Evolutionary conservation across 2,888 invertebrate species (phyloP), one percentile per base, ranked within the genome.

Genomic region (Biston betularia): DNA sequence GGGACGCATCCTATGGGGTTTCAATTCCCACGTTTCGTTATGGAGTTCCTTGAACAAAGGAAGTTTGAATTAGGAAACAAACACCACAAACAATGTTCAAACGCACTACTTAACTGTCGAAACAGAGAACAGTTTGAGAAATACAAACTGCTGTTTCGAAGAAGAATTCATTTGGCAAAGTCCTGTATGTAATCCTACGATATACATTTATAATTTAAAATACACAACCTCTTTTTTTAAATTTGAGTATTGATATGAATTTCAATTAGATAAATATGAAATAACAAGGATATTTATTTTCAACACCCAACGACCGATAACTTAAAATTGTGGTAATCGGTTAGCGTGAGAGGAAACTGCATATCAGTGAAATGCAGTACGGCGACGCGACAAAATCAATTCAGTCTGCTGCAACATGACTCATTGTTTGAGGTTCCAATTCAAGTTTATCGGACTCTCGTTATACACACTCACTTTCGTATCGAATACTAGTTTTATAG

Each of bases 381-480:
- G 57, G 49, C 50, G 75, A 70, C 72, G 77, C 79, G 81, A 81
- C 81, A 79, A 79, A 83, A 81, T 85, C 83, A 82, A 82, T 83
- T 45, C 59, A 48, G 77, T 74, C 71, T 69, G 45, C 68, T 72
- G 74, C 69, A 73, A 63, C 56, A 48, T 64, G 58, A 71, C 49
- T 67, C 60, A 67, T 52, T 67, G 60, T 60, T 66, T 44, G 9
- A 62, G 48, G 40, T 50, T 34, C 34, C 8, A n/a, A 50, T 12
- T 35, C 45, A 14, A 45, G 7, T 45, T 45, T 6, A 44, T 44
- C 44, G 44, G n/a, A 44, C 45, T 45, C 45, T 14, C 38, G 38
- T 44, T 44, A 3, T 12, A n/a, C 44, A 34, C 33, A 34, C 50
- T 50, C 34, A 50, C 33, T 50, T n/a, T 50, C 10, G 8, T 11